Conservation (phyloP, 1,140 invertebrate species). For the Laodelphax striatellus region DNA sequence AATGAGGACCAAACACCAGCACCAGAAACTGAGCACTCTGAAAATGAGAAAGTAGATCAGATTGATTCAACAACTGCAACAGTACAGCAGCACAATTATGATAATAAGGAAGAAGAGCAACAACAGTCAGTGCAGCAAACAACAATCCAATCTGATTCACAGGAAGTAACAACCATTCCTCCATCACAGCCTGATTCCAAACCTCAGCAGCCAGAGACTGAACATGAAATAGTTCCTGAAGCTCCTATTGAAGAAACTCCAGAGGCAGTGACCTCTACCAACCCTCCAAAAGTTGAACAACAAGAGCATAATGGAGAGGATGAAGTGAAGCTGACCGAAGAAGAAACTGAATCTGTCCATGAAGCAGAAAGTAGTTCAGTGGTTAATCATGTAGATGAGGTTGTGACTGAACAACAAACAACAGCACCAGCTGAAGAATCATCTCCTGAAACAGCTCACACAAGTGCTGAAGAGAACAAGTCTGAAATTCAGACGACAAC, state of each 20-base stretch:
- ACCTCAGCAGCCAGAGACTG: slow-evolving; percentile 7
- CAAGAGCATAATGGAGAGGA: neutral
- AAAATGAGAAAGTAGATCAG: neutral
- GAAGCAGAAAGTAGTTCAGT: neutral
- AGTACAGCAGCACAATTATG: neutral
- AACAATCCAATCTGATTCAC: too few species aligned
- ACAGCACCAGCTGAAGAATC: slow-evolving; percentile 15
- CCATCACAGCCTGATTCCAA: slow-evolving; percentile 1
- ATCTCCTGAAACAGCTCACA: neutral
- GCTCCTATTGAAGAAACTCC: slow-evolving; percentile 4
- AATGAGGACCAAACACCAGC: slow-evolving; percentile 3
- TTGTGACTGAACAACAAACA: neutral
- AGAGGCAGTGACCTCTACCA: neutral
- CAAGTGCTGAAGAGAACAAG: too few species aligned
- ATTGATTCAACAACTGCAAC: neutral
- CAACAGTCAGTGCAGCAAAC: too few species aligned
- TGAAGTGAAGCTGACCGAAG: slow-evolving; percentile 9
- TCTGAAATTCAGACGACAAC: too few species aligned
- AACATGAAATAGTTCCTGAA: neutral
- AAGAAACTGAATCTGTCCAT: slow-evolving; percentile 5
- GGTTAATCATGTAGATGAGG: neutral
- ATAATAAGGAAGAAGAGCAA: too few species aligned
- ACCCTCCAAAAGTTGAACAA: too few species aligned
- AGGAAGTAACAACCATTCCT: too few species aligned
- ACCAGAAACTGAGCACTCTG: slow-evolving; percentile 10